A percentile compares a stretch with the other conserved stretches of the same genome.
These are phyloP conservation scores for Heliocidaris tuberculata DNA, from an alignment of 35 echinoderm and acorn worm species.

Conservation along the genomic window DNA sequence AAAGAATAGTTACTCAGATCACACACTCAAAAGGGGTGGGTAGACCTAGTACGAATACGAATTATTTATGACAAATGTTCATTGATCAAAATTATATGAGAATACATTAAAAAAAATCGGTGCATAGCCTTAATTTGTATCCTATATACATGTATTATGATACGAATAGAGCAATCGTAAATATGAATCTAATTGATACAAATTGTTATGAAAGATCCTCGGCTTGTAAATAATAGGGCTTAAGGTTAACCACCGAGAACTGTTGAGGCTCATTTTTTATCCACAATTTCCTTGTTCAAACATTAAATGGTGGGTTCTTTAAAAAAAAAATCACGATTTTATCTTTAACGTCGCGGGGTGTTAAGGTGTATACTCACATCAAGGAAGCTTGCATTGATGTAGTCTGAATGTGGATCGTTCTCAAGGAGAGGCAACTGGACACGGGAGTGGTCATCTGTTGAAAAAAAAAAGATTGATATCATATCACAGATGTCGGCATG, in stretches of 20 bases:
- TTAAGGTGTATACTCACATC: slow-evolving; percentile 53
- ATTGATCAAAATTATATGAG: too few species aligned
- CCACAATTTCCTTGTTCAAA: background rate
- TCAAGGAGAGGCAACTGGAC: slow-evolving; percentile 44
- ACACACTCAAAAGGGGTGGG: too few species aligned
- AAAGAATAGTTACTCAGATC: too few species aligned
- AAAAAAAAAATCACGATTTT: too few species aligned
- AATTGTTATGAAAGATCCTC: background rate
- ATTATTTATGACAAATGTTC: too few species aligned
- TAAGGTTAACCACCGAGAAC: background rate
- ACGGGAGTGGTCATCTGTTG: slow-evolving; percentile 64
- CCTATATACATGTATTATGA: too few species aligned
- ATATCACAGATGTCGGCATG: too few species aligned
- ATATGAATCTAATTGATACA: too few species aligned
- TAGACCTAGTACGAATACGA: too few species aligned
- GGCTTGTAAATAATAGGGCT: background rate
- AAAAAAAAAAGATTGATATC: background rate
- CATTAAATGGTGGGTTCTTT: background rate
- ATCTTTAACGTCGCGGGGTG: slow-evolving; percentile 6
- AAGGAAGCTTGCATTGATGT: slow-evolving; percentile 68
- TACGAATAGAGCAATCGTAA: too few species aligned
- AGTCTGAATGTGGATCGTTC: slow-evolving; percentile 59
- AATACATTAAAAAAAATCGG: too few species aligned
- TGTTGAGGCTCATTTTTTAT: background rate
- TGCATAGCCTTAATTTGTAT: too few species aligned